These are phyloP conservation scores for Odocoileus hemionus DNA, from an alignment of 2,113 vertebrate species.

Conservation along the genomic window DNA sequence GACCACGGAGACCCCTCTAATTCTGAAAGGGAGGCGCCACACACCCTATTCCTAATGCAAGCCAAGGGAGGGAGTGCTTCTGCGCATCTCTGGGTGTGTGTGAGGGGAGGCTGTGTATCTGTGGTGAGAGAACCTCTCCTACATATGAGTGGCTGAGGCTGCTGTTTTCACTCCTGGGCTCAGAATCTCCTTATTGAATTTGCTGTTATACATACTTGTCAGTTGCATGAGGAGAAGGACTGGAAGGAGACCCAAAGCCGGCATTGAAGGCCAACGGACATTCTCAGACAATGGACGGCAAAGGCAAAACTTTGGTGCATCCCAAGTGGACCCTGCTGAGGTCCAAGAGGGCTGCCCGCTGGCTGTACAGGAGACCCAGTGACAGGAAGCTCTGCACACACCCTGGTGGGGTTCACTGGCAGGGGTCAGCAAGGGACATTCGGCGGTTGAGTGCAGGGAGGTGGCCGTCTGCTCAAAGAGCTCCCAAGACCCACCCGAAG, in stretches of 20 bases:
- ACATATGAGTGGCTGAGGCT: background rate
- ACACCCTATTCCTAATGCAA: background rate
- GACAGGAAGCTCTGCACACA: background rate
- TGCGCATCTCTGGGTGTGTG: background rate
- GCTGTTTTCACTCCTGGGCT: accelerated
- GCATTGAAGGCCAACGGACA: too few species aligned
- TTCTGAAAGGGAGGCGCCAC: background rate
- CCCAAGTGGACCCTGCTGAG: background rate
- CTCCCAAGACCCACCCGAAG: background rate
- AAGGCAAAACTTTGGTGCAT: background rate
- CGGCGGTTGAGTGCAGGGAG: accelerated
- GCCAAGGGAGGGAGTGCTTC: background rate
- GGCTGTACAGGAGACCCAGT: background rate
- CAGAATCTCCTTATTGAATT: background rate
- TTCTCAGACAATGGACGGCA: background rate
- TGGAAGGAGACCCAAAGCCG: background rate
- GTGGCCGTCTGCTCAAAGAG: background rate
- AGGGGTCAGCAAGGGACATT: background rate
- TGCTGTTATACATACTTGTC: background rate
- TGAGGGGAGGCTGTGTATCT: accelerated
- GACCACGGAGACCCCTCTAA: too few species aligned
- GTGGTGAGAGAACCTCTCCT: background rate
- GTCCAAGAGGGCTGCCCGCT: background rate
- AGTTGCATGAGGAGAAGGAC: background rate
- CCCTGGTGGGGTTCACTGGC: accelerated